Percentiles rank a stretch among this genome's conserved stretches.
Conservation (phyloP, 2,113 vertebrate genomes). For the Emydura subglobosa region DNA sequence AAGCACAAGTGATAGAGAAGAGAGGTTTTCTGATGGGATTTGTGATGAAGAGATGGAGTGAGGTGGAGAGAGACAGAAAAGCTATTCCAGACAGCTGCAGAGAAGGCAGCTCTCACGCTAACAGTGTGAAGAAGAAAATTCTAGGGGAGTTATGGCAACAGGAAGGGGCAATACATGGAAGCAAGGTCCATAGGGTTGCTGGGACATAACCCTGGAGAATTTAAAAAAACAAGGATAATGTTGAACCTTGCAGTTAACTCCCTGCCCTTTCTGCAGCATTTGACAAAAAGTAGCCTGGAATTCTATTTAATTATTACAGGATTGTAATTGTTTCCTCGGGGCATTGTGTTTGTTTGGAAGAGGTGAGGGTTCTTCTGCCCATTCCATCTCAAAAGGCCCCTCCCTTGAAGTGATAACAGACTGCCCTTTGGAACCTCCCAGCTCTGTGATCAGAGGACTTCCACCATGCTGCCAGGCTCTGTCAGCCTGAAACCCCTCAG, state of each 20-base stretch:
- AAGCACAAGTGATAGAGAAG: background rate
- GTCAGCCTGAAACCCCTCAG: background rate
- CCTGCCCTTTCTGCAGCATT: background rate
- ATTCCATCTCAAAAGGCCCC: background rate
- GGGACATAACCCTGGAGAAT: background rate
- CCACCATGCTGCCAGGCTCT: fast-evolving
- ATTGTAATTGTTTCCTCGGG: background rate
- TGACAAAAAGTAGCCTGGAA: background rate
- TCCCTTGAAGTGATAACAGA: background rate
- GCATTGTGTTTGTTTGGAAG: background rate
- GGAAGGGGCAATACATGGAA: background rate
- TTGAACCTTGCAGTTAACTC: background rate
- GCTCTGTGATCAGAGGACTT: background rate
- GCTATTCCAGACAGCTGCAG: background rate
- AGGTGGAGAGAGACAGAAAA: background rate
- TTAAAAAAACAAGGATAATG: background rate
- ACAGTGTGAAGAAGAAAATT: background rate
- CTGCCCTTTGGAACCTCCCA: background rate
- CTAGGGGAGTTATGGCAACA: background rate
- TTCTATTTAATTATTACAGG: background rate
- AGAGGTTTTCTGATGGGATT: background rate
- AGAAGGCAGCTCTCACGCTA: background rate
- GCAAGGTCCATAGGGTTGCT: background rate
- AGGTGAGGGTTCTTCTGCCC: background rate
- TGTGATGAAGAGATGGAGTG: background rate